A percentile compares a stretch with the other conserved stretches of the same genome.
Evolutionary conservation across 1,140 invertebrate genomes (phyloP).

Genomic region (Doryteuthis pealeii): DNA sequence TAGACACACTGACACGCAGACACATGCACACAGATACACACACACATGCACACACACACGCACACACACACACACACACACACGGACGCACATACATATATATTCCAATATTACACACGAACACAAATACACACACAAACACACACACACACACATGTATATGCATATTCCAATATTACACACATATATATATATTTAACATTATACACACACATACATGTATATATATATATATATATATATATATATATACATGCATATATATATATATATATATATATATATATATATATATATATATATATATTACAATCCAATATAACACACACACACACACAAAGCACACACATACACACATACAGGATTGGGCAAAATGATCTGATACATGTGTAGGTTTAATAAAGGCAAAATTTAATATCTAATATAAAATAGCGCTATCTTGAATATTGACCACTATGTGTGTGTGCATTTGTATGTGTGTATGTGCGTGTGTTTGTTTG

Average conservation of each 20-base stretch:
- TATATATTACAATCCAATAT: neutral
- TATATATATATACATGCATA: neutral
- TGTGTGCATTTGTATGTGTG: no score
- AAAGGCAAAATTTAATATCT: neutral
- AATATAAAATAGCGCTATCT: neutral
- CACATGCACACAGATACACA: neutral
- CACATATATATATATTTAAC: neutral
- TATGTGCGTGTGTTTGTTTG: no score
- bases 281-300: neutral
- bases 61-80: neutral
- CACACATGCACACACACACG: neutral
- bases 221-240: slow-evolving; percentile 3
- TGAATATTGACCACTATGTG: neutral
- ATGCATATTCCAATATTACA: neutral
- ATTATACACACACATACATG: neutral
- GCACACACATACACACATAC: neutral
- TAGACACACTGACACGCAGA: neutral
- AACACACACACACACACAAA: neutral
- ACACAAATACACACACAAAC: neutral
- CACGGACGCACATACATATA: neutral
- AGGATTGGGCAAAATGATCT: neutral
- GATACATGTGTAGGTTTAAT: no score
- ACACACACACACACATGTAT: neutral
- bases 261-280: slow-evolving; percentile 5
- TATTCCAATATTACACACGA: neutral